Conservation (phyloP, 2,888 invertebrate genomes). For the Caradrina kadenii region DNA sequence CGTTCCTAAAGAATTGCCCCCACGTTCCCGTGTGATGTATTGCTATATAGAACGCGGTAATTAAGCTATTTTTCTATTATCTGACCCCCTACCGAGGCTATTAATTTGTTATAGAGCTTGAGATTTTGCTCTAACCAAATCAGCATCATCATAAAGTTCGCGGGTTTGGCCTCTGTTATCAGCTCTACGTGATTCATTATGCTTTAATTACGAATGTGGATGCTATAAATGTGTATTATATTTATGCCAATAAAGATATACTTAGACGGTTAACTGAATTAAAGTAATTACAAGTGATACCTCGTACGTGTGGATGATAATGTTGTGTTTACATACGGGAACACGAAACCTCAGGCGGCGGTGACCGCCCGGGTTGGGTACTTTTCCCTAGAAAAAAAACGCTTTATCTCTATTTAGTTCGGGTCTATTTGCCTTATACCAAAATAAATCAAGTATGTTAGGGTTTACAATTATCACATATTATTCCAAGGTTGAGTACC, state of each 20-base stretch:
- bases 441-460: not conserved
- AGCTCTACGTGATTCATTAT: constrained; percentile 20
- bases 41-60: too few species aligned
- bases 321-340: constrained; percentile 17
- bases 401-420: not conserved
- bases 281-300: constrained; percentile 18
- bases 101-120: not conserved
- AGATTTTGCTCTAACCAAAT: not conserved
- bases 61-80: not conserved
- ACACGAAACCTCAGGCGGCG: constrained; percentile 29
- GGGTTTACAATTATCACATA: not conserved
- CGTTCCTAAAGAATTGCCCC: too few species aligned
- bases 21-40: too few species aligned
- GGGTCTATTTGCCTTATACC: not conserved
- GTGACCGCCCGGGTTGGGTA: not conserved
- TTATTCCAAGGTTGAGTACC: too few species aligned
- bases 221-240: not conserved
- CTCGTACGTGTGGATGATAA: constrained; percentile 27
- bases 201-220: not conserved
- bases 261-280: constrained; percentile 16
- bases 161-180: constrained; percentile 32
- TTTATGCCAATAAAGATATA: not conserved
- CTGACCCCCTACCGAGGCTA: not conserved
- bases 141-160: not conserved
- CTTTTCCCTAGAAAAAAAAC: not conserved